Conservation (phyloP, 2,888 invertebrate genomes). For the Gortyna flavago region DNA sequence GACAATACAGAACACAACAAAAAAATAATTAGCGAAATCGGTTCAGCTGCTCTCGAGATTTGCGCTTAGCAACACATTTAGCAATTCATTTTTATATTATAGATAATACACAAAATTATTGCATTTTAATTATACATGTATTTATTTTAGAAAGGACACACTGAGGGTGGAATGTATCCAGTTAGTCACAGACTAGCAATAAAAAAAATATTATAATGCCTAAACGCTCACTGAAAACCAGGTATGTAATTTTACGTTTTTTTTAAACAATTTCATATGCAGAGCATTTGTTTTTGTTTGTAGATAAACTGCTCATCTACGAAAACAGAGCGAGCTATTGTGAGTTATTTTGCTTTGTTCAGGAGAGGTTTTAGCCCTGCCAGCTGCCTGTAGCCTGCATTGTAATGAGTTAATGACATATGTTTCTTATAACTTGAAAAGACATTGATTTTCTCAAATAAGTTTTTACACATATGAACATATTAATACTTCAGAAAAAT, state of each 20-base stretch:
- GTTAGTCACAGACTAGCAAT: neutral
- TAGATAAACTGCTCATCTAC: neutral
- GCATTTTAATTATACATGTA: neutral
- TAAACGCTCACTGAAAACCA: constrained; percentile 74
- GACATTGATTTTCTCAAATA: neutral
- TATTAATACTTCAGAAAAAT: neutral
- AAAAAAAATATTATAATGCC: constrained; percentile 70
- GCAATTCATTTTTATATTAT: no score
- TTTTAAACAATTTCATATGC: neutral
- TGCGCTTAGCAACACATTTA: no score
- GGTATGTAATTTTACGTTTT: constrained; percentile 63
- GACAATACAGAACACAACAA: no score
- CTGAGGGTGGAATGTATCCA: neutral
- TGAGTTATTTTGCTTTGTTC: neutral
- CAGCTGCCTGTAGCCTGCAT: neutral
- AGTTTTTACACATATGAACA: neutral
- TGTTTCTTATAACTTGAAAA: neutral
- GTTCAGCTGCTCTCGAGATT: no score
- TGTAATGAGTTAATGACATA: neutral
- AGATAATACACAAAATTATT: neutral
- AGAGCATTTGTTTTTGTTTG: neutral
- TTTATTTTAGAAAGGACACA: constrained; percentile 2
- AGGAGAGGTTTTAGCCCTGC: neutral
- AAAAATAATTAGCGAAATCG: no score
- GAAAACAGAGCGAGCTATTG: neutral